Percentiles rank a stretch among this genome's conserved stretches.
Conservation (phyloP, 2,797 vertebrate species). For the Enteromius argenteus region DNA sequence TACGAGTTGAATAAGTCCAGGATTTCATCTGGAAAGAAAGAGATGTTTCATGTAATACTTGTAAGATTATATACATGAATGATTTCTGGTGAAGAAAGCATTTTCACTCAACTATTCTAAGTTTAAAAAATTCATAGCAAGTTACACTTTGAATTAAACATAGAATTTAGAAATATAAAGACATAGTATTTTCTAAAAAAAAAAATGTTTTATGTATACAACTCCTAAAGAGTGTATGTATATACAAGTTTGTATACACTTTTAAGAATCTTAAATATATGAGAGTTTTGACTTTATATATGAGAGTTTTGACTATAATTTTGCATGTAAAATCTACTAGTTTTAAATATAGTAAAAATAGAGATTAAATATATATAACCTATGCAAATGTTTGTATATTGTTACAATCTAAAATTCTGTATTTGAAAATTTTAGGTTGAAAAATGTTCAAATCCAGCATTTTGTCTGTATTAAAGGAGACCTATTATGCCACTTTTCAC, state of each 20-base stretch:
- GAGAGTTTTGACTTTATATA: background rate
- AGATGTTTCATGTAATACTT: background rate
- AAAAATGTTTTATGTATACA: background rate
- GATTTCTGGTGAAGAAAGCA: background rate
- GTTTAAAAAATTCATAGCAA: background rate
- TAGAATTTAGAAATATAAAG: background rate
- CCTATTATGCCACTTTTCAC: no score
- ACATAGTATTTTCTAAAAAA: background rate
- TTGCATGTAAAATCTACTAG: background rate
- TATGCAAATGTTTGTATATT: no score
- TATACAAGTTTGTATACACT: background rate
- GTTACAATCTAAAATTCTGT: no score
- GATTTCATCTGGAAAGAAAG: conserved; percentile 63
- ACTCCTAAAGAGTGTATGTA: background rate
- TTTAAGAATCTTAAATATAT: background rate
- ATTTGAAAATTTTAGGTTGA: no score
- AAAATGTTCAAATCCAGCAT: no score
- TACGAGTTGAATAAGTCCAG: conserved; percentile 70
- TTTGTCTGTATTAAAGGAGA: no score
- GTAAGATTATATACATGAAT: background rate
- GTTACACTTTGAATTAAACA: background rate
- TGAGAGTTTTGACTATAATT: background rate
- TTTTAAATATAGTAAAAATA: no score
- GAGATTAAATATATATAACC: no score
- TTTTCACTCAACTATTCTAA: background rate